These are phyloP conservation scores for Holothuria scabra DNA, from an alignment of 53 echinoderm and acorn worm species.

Conservation along the genomic window DNA sequence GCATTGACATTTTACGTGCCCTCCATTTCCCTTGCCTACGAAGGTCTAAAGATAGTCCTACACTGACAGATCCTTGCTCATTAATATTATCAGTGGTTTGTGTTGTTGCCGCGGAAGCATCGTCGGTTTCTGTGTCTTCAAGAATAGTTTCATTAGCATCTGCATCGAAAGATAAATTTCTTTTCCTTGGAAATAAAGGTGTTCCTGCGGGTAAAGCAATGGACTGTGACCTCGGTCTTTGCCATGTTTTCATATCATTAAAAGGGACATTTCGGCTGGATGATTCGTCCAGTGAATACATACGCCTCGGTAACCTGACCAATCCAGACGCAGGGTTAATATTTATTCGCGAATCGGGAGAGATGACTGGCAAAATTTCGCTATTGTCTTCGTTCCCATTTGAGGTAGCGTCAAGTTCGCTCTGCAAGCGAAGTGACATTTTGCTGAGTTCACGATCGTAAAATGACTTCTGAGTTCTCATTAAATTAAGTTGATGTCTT, in stretches of 20 bases:
- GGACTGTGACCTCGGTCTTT: slow-evolving; percentile 4
- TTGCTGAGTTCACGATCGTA: background rate
- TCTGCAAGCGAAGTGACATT: background rate
- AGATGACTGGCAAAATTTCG: slow-evolving; percentile 41
- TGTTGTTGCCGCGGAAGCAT: too few species aligned
- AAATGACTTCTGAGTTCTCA: background rate
- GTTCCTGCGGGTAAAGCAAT: background rate
- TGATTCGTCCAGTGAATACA: slow-evolving; percentile 20
- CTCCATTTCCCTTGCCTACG: too few species aligned
- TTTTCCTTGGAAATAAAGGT: background rate
- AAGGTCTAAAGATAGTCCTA: too few species aligned
- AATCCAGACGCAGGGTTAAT: slow-evolving; percentile 50
- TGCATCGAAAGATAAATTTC: too few species aligned
- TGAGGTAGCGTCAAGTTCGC: too few species aligned
- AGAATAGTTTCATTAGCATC: too few species aligned
- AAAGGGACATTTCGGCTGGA: background rate
- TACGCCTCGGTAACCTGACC: slow-evolving; percentile 31
- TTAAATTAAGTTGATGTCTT: slow-evolving; percentile 47
- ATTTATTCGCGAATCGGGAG: slow-evolving; percentile 35
- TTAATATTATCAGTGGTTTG: too few species aligned
- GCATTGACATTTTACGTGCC: slow-evolving; percentile 17
- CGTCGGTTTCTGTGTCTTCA: too few species aligned
- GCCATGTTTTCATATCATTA: background rate
- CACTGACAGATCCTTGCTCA: too few species aligned
- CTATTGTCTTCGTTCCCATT: background rate